These are phyloP conservation scores for Abrostola tripartita DNA, from an alignment of 2,888 invertebrate species.

Conservation along the genomic window DNA sequence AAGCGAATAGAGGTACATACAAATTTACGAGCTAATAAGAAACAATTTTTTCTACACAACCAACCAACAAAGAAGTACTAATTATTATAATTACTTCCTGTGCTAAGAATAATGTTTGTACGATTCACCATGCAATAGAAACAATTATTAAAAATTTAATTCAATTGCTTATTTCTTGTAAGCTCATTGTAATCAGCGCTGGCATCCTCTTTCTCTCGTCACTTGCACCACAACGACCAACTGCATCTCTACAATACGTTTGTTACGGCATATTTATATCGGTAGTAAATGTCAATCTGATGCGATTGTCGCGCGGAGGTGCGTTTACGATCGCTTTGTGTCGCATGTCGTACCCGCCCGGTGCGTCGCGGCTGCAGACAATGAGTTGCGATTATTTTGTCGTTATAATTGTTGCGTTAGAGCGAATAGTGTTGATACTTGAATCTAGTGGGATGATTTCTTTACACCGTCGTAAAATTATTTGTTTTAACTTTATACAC, in stretches of 20 bases:
- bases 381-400: constrained; percentile 44
- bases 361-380: constrained; percentile 12
- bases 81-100: no score
- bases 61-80: no score
- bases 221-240: constrained; percentile 16
- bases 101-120: no score
- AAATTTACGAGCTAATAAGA: no score
- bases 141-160: no score
- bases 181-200: background rate
- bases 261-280: constrained; percentile 71
- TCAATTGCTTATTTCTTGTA: background rate
- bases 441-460: constrained; percentile 22
- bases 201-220: constrained; percentile 5
- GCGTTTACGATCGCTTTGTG: constrained; percentile 38
- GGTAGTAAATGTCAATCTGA: constrained; percentile 75
- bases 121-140: no score
- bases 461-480: no score
- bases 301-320: constrained; percentile 53
- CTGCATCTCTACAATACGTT: constrained; percentile 61
- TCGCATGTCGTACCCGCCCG: constrained; percentile 14
- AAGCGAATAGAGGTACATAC: no score
- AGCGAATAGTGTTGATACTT: constrained; percentile 34
- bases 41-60: no score
- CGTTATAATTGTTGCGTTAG: constrained; percentile 32
- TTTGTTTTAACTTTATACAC: no score